Evolutionary conservation across 2,797 vertebrate species (phyloP).

Genomic region (Lateolabrax maculatus): DNA sequence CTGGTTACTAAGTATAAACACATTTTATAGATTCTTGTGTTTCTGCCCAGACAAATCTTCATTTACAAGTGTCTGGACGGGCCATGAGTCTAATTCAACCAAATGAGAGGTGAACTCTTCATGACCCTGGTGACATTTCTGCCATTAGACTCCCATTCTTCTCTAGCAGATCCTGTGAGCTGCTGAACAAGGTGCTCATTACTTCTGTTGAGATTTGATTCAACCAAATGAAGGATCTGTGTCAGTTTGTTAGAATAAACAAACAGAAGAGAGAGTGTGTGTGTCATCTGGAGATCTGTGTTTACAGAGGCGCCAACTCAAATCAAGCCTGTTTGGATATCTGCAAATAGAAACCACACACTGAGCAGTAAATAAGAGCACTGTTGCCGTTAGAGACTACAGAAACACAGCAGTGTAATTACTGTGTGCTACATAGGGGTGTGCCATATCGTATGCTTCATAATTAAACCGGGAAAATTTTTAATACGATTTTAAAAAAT

Average conservation of each 20-base stretch:
- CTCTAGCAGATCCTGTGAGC: too few species aligned
- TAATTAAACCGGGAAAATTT: too few species aligned
- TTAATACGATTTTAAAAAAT: too few species aligned
- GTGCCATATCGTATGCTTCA: too few species aligned
- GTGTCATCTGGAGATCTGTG: background rate
- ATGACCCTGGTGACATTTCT: background rate
- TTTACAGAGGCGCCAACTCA: background rate
- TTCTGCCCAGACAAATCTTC: background rate
- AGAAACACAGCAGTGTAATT: background rate
- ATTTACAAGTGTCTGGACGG: background rate
- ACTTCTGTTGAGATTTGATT: too few species aligned
- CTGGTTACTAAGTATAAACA: background rate
- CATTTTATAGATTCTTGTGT: background rate
- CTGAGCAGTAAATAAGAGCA: background rate
- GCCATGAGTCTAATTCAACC: background rate
- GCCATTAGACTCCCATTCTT: background rate
- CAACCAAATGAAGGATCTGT: background rate
- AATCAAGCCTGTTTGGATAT: background rate
- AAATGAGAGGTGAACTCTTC: background rate
- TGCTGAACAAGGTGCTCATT: too few species aligned
- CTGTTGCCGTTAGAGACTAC: background rate
- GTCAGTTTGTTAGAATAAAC: background rate
- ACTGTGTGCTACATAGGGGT: too few species aligned
- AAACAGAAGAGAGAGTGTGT: background rate
- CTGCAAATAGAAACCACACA: background rate